Evolutionary conservation across 2,113 vertebrate species (phyloP).

Genomic region (Sinocyclocheilus rhinocerous): DNA sequence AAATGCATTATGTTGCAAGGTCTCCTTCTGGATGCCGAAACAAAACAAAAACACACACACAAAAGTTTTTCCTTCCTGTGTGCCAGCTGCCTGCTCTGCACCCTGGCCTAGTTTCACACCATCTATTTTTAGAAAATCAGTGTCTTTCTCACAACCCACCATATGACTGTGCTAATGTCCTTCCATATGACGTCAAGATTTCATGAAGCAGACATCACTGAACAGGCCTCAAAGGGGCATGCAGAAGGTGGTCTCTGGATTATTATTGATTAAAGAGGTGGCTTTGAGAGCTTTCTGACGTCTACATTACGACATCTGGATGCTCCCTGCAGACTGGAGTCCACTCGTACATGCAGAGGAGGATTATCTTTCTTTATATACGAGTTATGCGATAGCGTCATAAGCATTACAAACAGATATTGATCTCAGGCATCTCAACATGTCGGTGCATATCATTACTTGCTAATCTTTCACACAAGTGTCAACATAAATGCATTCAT

Average conservation of each 20-base stretch:
- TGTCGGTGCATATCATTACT: no score
- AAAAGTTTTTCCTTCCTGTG: conserved; percentile 41
- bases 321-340: background rate
- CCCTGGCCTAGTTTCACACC: conserved; percentile 57
- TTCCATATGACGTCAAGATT: conserved; percentile 42
- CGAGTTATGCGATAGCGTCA: background rate
- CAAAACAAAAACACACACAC: background rate
- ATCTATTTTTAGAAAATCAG: conserved; percentile 58
- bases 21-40: conserved; percentile 23
- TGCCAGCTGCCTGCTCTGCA: conserved; percentile 52
- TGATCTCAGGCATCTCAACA: no score
- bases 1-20: conserved; percentile 38
- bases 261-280: conserved; percentile 16
- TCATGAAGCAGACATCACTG: conserved; percentile 26
- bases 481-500: background rate
- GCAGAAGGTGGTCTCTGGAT: conserved; percentile 8
- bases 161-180: conserved; percentile 49
- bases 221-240: background rate
- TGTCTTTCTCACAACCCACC: conserved; percentile 28
- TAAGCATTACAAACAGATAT: no score
- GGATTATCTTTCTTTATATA: conserved; percentile 21
- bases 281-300: conserved; percentile 1
- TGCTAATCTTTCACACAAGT: background rate
- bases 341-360: background rate
- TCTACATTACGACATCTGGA: background rate